These are phyloP conservation scores for Eupsilia transversa DNA, from an alignment of 2,888 invertebrate genomes.

Conservation along the genomic window DNA sequence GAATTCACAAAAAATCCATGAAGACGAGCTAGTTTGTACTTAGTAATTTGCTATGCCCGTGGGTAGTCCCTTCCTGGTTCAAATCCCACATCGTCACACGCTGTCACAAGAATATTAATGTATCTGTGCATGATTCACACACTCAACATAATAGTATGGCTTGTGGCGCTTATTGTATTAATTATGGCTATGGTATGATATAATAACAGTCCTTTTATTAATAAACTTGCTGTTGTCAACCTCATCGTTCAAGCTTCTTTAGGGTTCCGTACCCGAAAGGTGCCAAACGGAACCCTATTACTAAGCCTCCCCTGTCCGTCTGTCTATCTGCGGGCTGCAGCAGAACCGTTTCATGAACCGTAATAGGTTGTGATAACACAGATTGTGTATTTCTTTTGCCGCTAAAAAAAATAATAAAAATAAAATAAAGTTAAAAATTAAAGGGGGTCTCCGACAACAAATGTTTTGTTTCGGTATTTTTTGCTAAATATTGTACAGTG, in stretches of 20 bases:
- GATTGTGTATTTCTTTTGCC: no score
- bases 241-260: neutral
- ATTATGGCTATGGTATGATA: neutral
- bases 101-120: conserved; percentile 49
- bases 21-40: neutral
- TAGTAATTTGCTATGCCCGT: conserved; percentile 18
- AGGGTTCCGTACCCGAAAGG: no score
- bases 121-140: conserved; percentile 45
- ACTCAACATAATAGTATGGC: conserved; percentile 27
- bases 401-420: no score
- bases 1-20: conserved; percentile 2
- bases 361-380: no score
- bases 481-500: no score
- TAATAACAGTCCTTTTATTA: conserved; percentile 14
- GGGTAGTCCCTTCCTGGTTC: conserved; percentile 29
- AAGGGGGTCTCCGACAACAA: no score
- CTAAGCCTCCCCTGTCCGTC: no score
- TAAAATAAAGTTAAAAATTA: no score
- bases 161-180: conserved; percentile 45
- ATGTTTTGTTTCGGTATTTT: no score
- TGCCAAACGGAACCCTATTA: no score
- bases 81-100: conserved; percentile 37
- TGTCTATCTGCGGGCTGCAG: no score
- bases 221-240: conserved; percentile 12
- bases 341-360: no score